These are phyloP conservation scores for Tenthredo scrophulariae DNA, from an alignment of 2,888 invertebrate genomes.

Conservation along the genomic window DNA sequence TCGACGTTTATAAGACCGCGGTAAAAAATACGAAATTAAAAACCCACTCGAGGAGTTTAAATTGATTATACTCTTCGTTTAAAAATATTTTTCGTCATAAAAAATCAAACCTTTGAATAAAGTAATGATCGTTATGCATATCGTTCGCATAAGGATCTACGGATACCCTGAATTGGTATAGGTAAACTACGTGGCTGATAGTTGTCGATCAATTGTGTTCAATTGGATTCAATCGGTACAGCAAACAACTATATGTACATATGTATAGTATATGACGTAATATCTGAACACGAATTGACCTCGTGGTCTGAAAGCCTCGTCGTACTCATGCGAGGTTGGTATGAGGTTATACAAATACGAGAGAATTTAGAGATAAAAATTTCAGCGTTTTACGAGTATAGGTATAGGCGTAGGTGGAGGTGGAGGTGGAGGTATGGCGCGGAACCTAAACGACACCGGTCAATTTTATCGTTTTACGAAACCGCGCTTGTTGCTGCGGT, in stretches of 20 bases:
- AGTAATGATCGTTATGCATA: too few relatives aligned
- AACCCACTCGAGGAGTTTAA: neutral
- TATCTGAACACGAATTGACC: conserved; percentile 40
- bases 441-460: neutral
- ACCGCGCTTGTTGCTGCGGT: conserved; percentile 4
- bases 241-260: conserved; percentile 7
- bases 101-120: neutral
- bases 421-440: neutral
- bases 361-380: neutral
- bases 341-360: neutral
- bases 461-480: conserved; percentile 11
- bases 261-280: neutral
- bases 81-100: neutral
- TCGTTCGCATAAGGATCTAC: neutral
- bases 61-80: neutral
- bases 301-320: neutral
- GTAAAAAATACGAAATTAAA: neutral
- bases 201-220: conserved; percentile 40
- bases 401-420: neutral
- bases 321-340: neutral
- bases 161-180: neutral
- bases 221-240: conserved; percentile 39
- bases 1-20: neutral
- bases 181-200: neutral
- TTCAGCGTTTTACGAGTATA: neutral